phyloP scores from a whole-genome alignment of 2,888 invertebrate species.

The Amorpha juglandis region DNA sequence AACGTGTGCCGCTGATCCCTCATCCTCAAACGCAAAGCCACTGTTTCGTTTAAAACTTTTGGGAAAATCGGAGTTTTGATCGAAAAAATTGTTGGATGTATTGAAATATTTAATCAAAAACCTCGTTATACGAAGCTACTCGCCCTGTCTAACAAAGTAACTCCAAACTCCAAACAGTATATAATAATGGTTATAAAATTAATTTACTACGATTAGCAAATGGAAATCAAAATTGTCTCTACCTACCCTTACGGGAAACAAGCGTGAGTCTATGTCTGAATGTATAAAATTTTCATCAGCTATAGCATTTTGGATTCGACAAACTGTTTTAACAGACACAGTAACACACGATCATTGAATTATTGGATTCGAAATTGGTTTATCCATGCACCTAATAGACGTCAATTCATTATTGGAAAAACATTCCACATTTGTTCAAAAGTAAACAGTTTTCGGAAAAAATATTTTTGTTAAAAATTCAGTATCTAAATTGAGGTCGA shows the following conservation, averaged over 20 bases:
- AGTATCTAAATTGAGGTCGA: neutral
- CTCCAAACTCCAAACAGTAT: neutral
- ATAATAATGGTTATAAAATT: no score
- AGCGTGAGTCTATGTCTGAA: no score
- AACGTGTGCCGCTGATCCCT: neutral
- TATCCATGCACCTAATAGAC: slow-evolving; percentile 5
- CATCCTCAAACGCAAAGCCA: neutral
- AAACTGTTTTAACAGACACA: neutral
- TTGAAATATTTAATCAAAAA: neutral
- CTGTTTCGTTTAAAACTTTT: neutral
- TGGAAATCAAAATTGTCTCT: no score
- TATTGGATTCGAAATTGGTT: slow-evolving; percentile 10
- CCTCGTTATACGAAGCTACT: neutral
- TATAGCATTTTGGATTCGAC: no score
- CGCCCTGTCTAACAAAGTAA: neutral
- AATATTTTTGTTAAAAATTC: neutral
- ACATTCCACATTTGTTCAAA: neutral
- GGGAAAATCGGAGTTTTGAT: neutral
- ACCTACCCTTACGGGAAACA: no score
- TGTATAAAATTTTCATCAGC: no score
- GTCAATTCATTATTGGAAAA: neutral
- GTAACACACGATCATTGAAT: slow-evolving; percentile 1
- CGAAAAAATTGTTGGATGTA: neutral
- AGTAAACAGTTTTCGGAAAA: neutral
- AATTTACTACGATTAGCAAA: no score